Conservation (phyloP, 2,888 invertebrate genomes). For the Brenthis ino region DNA sequence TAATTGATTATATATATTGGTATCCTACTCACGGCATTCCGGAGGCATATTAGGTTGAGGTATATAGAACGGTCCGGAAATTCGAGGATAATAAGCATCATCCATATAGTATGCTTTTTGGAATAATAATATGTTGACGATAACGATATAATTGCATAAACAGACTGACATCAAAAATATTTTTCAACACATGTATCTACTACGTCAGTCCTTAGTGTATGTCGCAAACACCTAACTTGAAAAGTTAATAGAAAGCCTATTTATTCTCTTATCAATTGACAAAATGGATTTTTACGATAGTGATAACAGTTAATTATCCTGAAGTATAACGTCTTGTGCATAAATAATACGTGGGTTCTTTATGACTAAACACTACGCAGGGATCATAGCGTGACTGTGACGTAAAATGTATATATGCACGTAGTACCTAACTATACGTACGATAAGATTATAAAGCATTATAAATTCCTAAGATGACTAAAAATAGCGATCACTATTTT, state of each 20-base stretch:
- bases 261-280: slow-evolving; percentile 61
- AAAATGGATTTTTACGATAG: slow-evolving; percentile 37
- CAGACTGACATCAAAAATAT: not conserved
- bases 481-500: too few species aligned
- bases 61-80: slow-evolving; percentile 55
- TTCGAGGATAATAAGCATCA: slow-evolving; percentile 46
- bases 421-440: too few species aligned
- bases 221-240: slow-evolving; percentile 44
- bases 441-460: too few species aligned
- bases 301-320: slow-evolving; percentile 37
- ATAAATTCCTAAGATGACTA: too few species aligned
- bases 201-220: slow-evolving; percentile 3
- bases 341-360: slow-evolving; percentile 16
- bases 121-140: too few species aligned
- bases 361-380: slow-evolving; percentile 28
- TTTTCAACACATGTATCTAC: not conserved
- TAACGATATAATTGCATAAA: not conserved
- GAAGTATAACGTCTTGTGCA: slow-evolving; percentile 35
- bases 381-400: slow-evolving; percentile 4
- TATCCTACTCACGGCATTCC: slow-evolving; percentile 53
- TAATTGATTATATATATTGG: not conserved
- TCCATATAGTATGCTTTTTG: not conserved
- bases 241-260: slow-evolving; percentile 47
- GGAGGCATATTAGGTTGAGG: slow-evolving; percentile 53
- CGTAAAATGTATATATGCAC: not conserved